Evolutionary conservation across 2,888 invertebrate species (phyloP).

Genomic region (Autographa gamma): DNA sequence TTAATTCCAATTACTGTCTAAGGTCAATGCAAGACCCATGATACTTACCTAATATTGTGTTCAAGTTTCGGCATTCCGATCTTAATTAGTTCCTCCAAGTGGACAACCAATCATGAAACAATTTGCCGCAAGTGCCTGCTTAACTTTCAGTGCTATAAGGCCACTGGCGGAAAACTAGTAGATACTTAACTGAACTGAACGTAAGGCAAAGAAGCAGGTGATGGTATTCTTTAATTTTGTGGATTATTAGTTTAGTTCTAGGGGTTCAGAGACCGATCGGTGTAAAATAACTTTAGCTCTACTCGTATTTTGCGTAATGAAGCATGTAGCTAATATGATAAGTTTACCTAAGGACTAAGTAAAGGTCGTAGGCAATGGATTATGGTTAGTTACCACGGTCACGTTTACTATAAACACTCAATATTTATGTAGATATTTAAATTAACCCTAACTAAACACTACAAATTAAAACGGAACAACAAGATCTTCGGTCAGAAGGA

Average conservation of each 20-base stretch:
- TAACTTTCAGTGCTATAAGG: no score
- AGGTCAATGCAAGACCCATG: no score
- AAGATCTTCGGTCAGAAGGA: not conserved
- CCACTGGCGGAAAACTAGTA: no score
- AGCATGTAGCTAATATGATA: not conserved
- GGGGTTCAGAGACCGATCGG: no score
- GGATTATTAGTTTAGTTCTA: not conserved
- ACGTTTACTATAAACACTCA: not conserved
- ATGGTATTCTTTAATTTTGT: not conserved
- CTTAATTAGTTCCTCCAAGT: no score
- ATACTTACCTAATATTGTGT: no score
- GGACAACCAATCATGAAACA: no score
- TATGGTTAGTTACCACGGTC: not conserved
- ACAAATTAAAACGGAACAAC: not conserved
- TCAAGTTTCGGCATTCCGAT: no score
- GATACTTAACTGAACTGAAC: no score
- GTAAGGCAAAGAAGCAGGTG: no score
- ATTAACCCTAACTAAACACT: not conserved
- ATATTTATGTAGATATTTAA: not conserved
- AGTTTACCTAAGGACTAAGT: not conserved
- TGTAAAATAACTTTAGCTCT: not conserved
- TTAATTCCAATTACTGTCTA: no score
- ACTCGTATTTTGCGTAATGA: not conserved
- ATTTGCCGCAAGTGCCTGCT: no score
- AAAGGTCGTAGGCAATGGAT: conserved; percentile 1